Evolutionary conservation across 2,797 vertebrate species (phyloP).

Genomic region (Sebastes steindachneri): DNA sequence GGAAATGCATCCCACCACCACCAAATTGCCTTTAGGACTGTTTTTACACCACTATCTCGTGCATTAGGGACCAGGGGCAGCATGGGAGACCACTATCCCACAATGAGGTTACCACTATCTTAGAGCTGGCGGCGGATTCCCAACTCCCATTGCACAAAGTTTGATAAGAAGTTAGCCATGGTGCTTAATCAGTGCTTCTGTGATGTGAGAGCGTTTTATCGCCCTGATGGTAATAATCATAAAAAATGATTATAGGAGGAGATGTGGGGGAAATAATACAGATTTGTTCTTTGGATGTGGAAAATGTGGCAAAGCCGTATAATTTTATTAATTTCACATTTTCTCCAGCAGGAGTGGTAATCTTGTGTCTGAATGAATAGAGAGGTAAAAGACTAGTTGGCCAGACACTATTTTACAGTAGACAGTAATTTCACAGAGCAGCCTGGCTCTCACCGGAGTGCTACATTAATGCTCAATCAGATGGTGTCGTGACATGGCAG

Average conservation of each 20-base stretch:
- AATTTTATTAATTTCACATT: slow-evolving; percentile 8
- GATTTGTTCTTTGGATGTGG: not conserved
- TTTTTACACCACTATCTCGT: slow-evolving; percentile 37
- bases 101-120: slow-evolving; percentile 25
- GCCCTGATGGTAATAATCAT: not conserved
- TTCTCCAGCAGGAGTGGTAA: not conserved
- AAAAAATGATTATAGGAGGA: not conserved
- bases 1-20: slow-evolving; percentile 28
- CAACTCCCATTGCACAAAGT: not conserved
- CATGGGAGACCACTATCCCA: slow-evolving; percentile 10
- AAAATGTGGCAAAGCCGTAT: not conserved
- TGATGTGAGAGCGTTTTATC: not conserved
- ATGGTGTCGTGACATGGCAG: slow-evolving; percentile 69
- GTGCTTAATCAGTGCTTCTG: slow-evolving; percentile 15
- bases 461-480: slow-evolving; percentile 57
- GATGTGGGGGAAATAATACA: not conserved
- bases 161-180: not conserved
- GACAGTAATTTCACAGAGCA: slow-evolving; percentile 37
- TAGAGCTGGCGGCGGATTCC: not conserved
- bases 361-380: slow-evolving; percentile 31
- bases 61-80: slow-evolving; percentile 16
- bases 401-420: slow-evolving; percentile 37
- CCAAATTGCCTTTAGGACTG: slow-evolving; percentile 26
- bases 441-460: slow-evolving; percentile 25
- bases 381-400: slow-evolving; percentile 10